phyloP scores from a whole-genome alignment of 2,797 vertebrate species.

The Adelosebastes latens region DNA sequence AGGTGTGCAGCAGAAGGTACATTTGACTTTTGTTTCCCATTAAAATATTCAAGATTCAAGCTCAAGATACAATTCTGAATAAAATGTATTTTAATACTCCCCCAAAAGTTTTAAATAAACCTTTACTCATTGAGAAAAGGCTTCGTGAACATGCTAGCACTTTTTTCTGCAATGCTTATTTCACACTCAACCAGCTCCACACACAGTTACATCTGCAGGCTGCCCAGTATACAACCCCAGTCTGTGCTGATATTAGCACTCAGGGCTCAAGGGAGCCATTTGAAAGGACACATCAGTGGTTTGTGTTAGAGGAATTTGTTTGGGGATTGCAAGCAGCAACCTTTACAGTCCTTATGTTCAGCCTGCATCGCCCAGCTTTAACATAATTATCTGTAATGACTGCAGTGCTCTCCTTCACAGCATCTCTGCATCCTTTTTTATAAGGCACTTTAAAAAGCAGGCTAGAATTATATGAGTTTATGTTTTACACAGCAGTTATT shows the following conservation, averaged over 20 bases:
- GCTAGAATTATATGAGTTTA: constrained; percentile 52
- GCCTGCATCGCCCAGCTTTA: constrained; percentile 17
- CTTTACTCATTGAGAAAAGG: neutral
- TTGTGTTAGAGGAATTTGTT: constrained; percentile 32
- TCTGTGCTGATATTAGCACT: constrained; percentile 36
- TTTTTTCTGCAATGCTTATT: constrained; percentile 24
- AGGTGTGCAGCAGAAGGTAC: neutral
- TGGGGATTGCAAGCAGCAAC: constrained; percentile 43
- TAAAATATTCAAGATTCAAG: neutral
- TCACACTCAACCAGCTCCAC: constrained; percentile 23
- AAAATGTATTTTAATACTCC: neutral
- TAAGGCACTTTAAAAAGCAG: constrained; percentile 42
- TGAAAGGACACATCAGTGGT: constrained; percentile 31
- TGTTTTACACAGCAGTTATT: constrained; percentile 68
- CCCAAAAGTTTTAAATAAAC: neutral
- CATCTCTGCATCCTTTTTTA: constrained; percentile 24
- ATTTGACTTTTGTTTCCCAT: neutral
- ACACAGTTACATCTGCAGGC: constrained; percentile 28
- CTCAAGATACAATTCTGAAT: neutral
- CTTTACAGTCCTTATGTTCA: constrained; percentile 34
- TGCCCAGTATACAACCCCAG: constrained; percentile 25
- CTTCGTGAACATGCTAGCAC: neutral
- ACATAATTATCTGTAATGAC: constrained; percentile 43
- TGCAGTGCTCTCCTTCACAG: constrained; percentile 18
- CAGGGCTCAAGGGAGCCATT: constrained; percentile 14